These are phyloP conservation scores for Canis aureus DNA, from an alignment of 2,113 vertebrate genomes.

Conservation along the genomic window DNA sequence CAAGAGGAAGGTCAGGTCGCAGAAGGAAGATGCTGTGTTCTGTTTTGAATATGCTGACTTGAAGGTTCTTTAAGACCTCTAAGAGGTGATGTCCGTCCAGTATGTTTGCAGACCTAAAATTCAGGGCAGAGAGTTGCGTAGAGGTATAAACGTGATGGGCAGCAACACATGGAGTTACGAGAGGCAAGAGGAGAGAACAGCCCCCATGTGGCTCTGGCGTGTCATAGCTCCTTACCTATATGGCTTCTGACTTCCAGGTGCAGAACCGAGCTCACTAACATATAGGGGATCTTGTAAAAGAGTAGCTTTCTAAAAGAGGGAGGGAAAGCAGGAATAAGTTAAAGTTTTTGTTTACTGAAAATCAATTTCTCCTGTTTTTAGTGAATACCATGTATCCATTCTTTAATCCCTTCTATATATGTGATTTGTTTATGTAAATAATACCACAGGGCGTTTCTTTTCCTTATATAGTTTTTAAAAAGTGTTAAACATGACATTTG, in stretches of 20 bases:
- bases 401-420: background rate
- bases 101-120: background rate
- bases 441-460: background rate
- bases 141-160: background rate
- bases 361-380: background rate
- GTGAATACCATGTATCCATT: background rate
- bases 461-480: background rate
- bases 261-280: background rate
- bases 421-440: conserved; percentile 16
- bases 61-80: background rate
- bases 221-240: conserved; percentile 68
- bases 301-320: conserved; percentile 77
- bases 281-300: conserved; percentile 75
- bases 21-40: background rate
- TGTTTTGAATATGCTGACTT: background rate
- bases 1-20: background rate
- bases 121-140: background rate
- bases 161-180: background rate
- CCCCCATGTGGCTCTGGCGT: background rate
- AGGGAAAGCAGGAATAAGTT: conserved; percentile 1
- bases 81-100: background rate
- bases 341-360: conserved; percentile 24
- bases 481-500: conserved; percentile 28
- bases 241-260: conserved; percentile 56
- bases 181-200: background rate